Percentiles rank a stretch among this genome's conserved stretches.
Evolutionary conservation across 2,113 vertebrate species (phyloP).

Genomic region (Centrocercus urophasianus): DNA sequence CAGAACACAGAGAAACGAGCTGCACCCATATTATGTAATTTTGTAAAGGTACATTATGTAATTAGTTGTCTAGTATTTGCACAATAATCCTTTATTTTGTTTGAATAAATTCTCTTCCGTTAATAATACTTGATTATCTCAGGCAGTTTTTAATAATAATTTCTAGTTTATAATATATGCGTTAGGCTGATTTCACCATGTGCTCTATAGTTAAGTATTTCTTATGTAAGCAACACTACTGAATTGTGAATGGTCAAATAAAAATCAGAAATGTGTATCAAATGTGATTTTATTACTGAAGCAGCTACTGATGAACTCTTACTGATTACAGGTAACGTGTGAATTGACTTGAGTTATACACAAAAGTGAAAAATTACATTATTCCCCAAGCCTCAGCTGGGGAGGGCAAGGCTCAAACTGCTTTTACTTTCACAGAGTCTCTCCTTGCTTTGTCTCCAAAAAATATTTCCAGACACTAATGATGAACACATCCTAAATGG

Average conservation of each 20-base stretch:
- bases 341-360: neutral
- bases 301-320: neutral
- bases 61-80: slow-evolving; percentile 70
- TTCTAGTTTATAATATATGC: neutral
- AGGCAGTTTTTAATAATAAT: neutral
- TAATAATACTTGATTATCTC: neutral
- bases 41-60: slow-evolving; percentile 78
- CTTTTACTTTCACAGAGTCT: neutral
- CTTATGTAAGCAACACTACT: neutral
- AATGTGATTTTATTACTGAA: neutral
- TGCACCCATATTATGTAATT: slow-evolving; percentile 73
- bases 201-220: neutral
- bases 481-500: neutral
- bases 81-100: slow-evolving; percentile 58
- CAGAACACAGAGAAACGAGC: slow-evolving; percentile 76
- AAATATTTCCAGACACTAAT: neutral
- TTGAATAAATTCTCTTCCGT: slow-evolving; percentile 59
- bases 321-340: neutral
- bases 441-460: neutral
- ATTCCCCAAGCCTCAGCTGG: neutral
- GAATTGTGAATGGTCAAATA: neutral
- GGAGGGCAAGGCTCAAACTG: neutral
- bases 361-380: neutral
- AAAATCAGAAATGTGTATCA: neutral
- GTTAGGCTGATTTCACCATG: neutral